A percentile compares a stretch with the other conserved stretches of the same genome.
Evolutionary conservation across 2,888 invertebrate genomes (phyloP).

Genomic region (Isotomurus palustris): DNA sequence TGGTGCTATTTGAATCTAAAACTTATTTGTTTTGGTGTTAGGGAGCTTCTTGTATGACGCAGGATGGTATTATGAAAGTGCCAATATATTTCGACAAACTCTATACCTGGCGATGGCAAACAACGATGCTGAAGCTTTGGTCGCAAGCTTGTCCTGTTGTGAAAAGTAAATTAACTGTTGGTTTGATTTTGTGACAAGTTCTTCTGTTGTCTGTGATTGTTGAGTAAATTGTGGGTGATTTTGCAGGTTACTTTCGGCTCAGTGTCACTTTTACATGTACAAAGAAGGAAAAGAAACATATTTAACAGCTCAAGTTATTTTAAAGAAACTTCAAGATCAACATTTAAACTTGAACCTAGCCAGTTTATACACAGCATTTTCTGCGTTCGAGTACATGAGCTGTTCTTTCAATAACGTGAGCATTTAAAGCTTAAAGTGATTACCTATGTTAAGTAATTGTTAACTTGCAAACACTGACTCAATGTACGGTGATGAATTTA

Average conservation of each 20-base stretch:
- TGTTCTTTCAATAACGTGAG: conserved; percentile 78
- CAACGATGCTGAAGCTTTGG: conserved; percentile 54
- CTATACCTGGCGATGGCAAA: conserved; percentile 58
- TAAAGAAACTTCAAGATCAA: conserved; percentile 55
- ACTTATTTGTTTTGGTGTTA: too few species aligned
- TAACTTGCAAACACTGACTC: neutral
- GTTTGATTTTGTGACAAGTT: conserved; percentile 9
- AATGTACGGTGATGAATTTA: neutral
- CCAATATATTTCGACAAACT: conserved; percentile 65
- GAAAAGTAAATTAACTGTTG: conserved; percentile 61
- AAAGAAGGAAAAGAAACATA: conserved; percentile 69
- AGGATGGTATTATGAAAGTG: conserved; percentile 77
- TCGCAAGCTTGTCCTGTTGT: conserved; percentile 74
- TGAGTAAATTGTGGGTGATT: conserved; percentile 39
- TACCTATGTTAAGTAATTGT: neutral
- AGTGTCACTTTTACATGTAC: conserved; percentile 76
- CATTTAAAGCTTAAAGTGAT: conserved; percentile 11
- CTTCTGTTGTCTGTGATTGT: conserved; percentile 28
- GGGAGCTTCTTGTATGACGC: conserved; percentile 75
- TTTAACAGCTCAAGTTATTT: conserved; percentile 56
- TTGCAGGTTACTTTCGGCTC: conserved; percentile 73
- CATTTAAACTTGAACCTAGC: conserved; percentile 57
- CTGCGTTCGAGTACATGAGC: conserved; percentile 73
- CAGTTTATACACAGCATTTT: conserved; percentile 75
- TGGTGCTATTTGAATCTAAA: neutral